Percentiles rank a stretch among this genome's conserved stretches.
Conservation (phyloP, 2,797 vertebrate species). For the Gallinago stenura region DNA sequence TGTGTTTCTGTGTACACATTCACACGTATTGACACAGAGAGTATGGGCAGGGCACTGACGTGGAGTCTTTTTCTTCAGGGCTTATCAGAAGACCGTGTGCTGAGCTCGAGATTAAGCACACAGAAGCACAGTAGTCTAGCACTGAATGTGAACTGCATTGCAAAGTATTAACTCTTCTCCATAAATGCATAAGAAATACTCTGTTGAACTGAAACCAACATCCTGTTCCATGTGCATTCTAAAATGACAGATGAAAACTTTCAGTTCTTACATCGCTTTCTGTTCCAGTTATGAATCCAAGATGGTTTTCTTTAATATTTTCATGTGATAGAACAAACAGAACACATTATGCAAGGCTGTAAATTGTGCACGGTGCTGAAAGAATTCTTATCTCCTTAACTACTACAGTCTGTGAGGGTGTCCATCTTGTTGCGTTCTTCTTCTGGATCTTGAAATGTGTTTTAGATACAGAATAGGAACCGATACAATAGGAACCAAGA, state of each 20-base stretch:
- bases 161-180: not conserved
- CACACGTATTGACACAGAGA: not conserved
- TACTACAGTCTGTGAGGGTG: not conserved
- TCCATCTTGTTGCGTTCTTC: not conserved
- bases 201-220: slow-evolving; percentile 3
- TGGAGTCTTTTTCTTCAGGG: not conserved
- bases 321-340: not conserved
- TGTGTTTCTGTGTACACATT: not conserved
- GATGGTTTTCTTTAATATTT: not conserved
- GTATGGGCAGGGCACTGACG: not conserved
- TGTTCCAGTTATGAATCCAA: not conserved
- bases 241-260: not conserved
- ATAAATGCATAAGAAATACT: not conserved
- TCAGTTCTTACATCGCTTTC: slow-evolving; percentile 9
- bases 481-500: not conserved
- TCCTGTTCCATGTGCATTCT: not conserved
- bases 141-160: not conserved
- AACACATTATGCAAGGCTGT: not conserved
- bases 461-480: not conserved
- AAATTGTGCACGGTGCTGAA: not conserved
- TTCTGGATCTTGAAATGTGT: not conserved
- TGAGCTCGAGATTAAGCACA: not conserved
- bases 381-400: not conserved
- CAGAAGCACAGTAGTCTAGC: not conserved
- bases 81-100: not conserved